Evolutionary conservation across 1,140 invertebrate genomes (phyloP).

Genomic region (Euglossa dilemma): DNA sequence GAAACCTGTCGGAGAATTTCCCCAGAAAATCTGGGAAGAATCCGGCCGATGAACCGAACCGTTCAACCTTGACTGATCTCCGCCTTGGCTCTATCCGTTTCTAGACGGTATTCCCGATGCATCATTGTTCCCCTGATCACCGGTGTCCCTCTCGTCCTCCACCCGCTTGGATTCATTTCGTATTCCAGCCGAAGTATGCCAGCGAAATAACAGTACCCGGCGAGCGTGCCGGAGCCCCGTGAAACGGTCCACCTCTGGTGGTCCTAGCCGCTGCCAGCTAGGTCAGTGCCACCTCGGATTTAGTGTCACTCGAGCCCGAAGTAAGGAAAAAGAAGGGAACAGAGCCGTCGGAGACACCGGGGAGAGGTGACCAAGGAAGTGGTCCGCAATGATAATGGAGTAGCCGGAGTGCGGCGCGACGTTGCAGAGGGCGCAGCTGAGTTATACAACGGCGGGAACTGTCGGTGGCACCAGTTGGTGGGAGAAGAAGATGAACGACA

Average conservation of each 20-base stretch:
- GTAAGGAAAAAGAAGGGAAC: background rate
- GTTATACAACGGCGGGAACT: background rate
- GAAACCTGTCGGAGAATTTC: background rate
- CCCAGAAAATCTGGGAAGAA: background rate
- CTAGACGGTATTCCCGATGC: slow-evolving; percentile 16
- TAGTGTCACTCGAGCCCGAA: slow-evolving; percentile 27
- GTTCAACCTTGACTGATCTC: slow-evolving; percentile 4
- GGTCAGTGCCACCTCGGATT: slow-evolving; percentile 69
- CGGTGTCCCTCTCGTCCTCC: background rate
- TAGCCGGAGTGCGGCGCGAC: background rate
- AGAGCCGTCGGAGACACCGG: background rate
- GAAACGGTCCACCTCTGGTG: slow-evolving; percentile 66
- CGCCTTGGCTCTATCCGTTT: background rate
- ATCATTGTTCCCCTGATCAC: slow-evolving; percentile 47
- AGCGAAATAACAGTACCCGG: slow-evolving; percentile 74
- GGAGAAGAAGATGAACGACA: slow-evolving; percentile 32
- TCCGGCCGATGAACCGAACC: background rate
- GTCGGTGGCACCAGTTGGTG: background rate
- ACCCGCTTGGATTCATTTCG: slow-evolving; percentile 54
- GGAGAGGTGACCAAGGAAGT: background rate
- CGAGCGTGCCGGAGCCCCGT: slow-evolving; percentile 49
- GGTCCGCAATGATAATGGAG: background rate
- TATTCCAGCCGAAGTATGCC: slow-evolving; percentile 73
- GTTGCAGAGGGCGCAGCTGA: background rate
- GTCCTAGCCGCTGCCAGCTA: slow-evolving; percentile 61